Conservation (phyloP, 2,113 vertebrate genomes). For the Sinocyclocheilus rhinocerous region DNA sequence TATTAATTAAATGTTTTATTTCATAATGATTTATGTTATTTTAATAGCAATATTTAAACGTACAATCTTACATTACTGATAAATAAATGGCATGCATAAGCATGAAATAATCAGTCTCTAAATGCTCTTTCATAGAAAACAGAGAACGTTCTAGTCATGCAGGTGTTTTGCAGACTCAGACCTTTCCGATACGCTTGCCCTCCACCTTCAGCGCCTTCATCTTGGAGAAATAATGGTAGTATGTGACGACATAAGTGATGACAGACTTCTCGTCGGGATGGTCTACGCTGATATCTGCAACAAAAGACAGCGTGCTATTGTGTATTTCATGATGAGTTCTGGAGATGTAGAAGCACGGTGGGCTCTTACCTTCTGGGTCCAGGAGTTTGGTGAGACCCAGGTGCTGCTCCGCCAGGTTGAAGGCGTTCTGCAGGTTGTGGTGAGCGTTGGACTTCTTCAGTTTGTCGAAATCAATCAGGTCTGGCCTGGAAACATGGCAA, state of each 20-base stretch:
- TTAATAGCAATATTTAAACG: too few species aligned
- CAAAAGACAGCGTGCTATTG: not conserved
- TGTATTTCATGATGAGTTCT: not conserved
- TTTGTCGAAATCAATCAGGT: conserved; percentile 97
- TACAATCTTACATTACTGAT: not conserved
- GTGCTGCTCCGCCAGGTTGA: conserved; percentile 95
- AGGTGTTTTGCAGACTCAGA: conserved; percentile 62
- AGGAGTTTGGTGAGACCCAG: conserved; percentile 94
- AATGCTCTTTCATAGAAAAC: not conserved
- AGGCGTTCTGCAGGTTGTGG: conserved; percentile 97
- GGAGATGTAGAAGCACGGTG: not conserved
- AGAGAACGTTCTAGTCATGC: not conserved
- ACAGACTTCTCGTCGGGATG: conserved; percentile 98
- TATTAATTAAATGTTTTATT: too few species aligned
- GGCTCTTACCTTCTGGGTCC: conserved; percentile 90
- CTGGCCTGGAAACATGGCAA: conserved; percentile 78
- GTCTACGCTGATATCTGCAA: conserved; percentile 95
- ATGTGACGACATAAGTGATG: conserved; percentile 97
- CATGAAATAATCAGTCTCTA: not conserved
- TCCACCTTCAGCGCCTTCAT: conserved; percentile 98
- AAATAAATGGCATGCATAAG: not conserved
- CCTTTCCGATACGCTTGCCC: conserved; percentile 96
- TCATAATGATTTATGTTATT: too few species aligned
- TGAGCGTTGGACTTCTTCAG: conserved; percentile 98
- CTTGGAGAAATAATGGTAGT: conserved; percentile 99